Conservation (phyloP, 1,140 invertebrate genomes). For the Aphidius gifuensis region DNA sequence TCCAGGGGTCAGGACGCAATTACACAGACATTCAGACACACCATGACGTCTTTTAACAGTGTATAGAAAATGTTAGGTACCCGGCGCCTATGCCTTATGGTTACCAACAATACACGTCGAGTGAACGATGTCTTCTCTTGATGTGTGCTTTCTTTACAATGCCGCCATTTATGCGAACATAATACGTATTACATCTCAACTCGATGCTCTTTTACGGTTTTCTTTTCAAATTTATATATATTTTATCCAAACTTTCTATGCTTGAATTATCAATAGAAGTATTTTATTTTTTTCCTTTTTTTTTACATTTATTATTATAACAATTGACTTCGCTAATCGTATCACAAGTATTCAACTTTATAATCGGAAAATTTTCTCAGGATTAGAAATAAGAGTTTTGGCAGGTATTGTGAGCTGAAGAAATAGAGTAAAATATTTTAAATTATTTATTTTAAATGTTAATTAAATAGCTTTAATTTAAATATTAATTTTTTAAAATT, state of each 20-base stretch:
- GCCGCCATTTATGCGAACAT: slow-evolving; percentile 47
- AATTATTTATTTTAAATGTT: too few relatives aligned
- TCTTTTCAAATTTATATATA: slow-evolving; percentile 2
- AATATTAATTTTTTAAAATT: too few relatives aligned
- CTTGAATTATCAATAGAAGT: too few relatives aligned
- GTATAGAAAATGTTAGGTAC: slow-evolving; percentile 28
- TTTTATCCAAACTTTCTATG: slow-evolving; percentile 40
- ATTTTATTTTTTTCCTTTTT: too few relatives aligned
- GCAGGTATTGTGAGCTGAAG: too few relatives aligned
- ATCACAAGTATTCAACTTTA: too few relatives aligned
- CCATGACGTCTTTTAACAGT: slow-evolving; percentile 21
- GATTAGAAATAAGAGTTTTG: too few relatives aligned
- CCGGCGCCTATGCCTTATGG: slow-evolving; percentile 41
- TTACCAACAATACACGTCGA: background rate
- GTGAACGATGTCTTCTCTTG: background rate
- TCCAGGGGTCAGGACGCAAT: slow-evolving; percentile 22
- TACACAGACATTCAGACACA: slow-evolving; percentile 24
- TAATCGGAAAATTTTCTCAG: too few relatives aligned
- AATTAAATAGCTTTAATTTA: too few relatives aligned
- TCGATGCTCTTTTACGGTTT: slow-evolving; percentile 33
- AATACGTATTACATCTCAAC: slow-evolving; percentile 38
- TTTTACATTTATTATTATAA: too few relatives aligned
- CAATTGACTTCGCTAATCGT: too few relatives aligned
- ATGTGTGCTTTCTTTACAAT: slow-evolving; percentile 4
- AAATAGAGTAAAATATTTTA: too few relatives aligned